Conservation (phyloP, 2,113 vertebrate genomes). For the Erythrolamprus reginae region DNA sequence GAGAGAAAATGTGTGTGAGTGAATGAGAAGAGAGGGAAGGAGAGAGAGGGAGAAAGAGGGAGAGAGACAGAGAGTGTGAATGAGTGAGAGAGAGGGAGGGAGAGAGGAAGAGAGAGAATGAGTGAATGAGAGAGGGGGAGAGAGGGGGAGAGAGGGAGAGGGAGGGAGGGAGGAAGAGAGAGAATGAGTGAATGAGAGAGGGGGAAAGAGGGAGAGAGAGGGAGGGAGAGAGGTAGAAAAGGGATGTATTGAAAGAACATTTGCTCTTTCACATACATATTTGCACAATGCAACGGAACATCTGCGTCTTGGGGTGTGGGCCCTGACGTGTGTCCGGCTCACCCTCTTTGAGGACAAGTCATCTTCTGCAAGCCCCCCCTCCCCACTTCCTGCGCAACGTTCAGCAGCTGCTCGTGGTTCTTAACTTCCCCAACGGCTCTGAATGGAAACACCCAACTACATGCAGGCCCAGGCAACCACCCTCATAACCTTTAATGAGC, state of each 20-base stretch:
- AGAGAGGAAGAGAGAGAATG: fast-evolving
- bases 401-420: not conserved
- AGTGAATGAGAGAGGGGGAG: not conserved
- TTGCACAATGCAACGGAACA: not conserved
- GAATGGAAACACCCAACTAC: not conserved
- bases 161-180: not conserved
- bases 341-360: not conserved
- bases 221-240: too few species aligned
- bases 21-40: too few species aligned
- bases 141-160: not conserved
- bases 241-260: not conserved
- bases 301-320: not conserved
- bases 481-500: not conserved
- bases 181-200: not conserved
- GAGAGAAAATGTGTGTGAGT: too few species aligned
- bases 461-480: not conserved
- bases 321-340: not conserved
- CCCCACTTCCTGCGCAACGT: not conserved
- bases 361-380: not conserved
- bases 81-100: not conserved
- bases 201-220: fast-evolving
- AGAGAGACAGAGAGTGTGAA: not conserved
- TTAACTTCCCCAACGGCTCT: not conserved
- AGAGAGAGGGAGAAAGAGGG: not conserved
- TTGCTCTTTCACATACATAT: not conserved